Evolutionary conservation across 1,140 invertebrate genomes (phyloP), one percentile per base, ranked within the genome.

Genomic region (Lordiphosa clarofinis): DNA sequence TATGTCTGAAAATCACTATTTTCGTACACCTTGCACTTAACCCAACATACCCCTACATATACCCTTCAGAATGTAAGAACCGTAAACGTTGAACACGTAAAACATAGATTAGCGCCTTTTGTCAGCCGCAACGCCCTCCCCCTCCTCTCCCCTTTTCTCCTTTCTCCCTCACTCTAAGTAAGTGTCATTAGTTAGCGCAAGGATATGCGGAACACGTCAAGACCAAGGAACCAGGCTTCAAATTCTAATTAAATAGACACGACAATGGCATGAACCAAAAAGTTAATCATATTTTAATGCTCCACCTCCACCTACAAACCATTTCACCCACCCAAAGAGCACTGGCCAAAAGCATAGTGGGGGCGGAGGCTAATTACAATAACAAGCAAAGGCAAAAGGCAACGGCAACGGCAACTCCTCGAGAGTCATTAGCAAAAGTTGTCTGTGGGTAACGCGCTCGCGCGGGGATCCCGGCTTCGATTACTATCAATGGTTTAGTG

Each of bases 61-160:
- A 47, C 57, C 47, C 44, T 24, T 13, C 13, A 24, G 9, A 31
- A 66, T 15, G 48, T 37, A 63, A 70, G 64, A 63, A 84, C 55
- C 76, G 73, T 82, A 84, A 82, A 84, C 57, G 68, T 9, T 63
- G 55, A 82, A 73, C 78, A 82, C 78, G 78, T 82, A 62, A 82
- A 82, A 82, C 70, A 84, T 84, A 82, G 78, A 84, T 82, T 82
- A 82, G 78, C 78, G 78, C 78, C 78, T 82, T 84, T 69, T 64
- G 66, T 73, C 38, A 46, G 42, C 65, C 53, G 15, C 43, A 46
- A 13, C 43, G 24, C 24, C 24, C 24, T 1, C 21, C 3, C 42
- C 11, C 2, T 19, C 12, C n/a, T n/a, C n/a, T n/a, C n/a, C n/a
- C n/a, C n/a, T n/a, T 31, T 9, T 19, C 36, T 12, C 11, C 6